phyloP scores from a whole-genome alignment of 1,140 invertebrate species.

The Lucilia sericata region DNA sequence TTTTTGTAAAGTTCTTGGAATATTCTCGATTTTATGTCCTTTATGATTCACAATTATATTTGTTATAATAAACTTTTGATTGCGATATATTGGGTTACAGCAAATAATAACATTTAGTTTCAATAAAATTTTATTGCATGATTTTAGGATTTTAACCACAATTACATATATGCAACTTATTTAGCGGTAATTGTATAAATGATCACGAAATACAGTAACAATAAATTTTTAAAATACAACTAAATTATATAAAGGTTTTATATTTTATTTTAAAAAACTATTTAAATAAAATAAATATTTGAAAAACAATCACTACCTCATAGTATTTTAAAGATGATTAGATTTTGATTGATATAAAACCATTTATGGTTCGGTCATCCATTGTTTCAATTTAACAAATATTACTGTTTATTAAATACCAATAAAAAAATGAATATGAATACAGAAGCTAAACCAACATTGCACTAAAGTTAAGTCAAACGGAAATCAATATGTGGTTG shows the following conservation, averaged over 20 bases:
- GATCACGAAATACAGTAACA: background rate
- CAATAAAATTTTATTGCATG: background rate
- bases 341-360: background rate
- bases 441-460: background rate
- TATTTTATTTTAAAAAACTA: too few relatives aligned
- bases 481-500: conserved; percentile 37
- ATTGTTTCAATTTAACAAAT: background rate
- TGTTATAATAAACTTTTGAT: too few relatives aligned
- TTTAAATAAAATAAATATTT: too few relatives aligned
- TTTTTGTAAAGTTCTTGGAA: too few relatives aligned
- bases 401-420: conserved; percentile 22
- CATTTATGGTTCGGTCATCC: background rate
- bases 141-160: background rate
- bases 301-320: too few relatives aligned
- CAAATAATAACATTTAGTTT: too few relatives aligned
- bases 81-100: too few relatives aligned
- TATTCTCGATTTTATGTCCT: too few relatives aligned
- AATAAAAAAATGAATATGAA: conserved; percentile 14
- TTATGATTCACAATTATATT: too few relatives aligned
- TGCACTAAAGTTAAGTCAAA: conserved; percentile 33
- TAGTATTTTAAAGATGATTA: background rate
- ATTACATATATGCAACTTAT: background rate
- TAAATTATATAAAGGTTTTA: too few relatives aligned
- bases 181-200: background rate
- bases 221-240: too few relatives aligned